phyloP scores from a whole-genome alignment of 2,113 vertebrate genomes.

The Equus quagga region DNA sequence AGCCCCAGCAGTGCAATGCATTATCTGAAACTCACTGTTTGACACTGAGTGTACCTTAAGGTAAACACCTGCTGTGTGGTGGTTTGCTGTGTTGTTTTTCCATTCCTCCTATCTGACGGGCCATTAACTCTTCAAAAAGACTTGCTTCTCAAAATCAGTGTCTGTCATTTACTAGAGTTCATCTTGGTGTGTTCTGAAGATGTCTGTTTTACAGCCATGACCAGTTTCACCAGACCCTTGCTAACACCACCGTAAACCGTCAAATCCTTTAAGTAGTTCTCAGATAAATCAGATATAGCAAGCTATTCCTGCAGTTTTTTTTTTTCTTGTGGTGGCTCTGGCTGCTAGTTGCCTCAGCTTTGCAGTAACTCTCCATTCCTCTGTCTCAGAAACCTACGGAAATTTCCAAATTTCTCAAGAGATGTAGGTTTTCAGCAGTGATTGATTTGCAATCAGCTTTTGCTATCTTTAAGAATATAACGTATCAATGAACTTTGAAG shows the following conservation, averaged over 20 bases:
- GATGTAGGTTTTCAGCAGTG: not conserved
- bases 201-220: not conserved
- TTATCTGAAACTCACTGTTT: not conserved
- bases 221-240: not conserved
- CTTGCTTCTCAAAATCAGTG: not conserved
- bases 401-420: not conserved
- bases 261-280: not conserved
- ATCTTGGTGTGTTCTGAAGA: not conserved
- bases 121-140: not conserved
- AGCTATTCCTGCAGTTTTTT: not conserved
- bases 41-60: not conserved
- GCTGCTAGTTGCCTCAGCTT: not conserved
- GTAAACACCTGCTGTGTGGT: not conserved
- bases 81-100: not conserved
- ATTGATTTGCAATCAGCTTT: not conserved
- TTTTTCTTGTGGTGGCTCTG: not conserved
- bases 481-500: not conserved
- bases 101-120: not conserved
- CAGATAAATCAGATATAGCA: not conserved
- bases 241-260: not conserved
- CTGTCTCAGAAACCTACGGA: not conserved
- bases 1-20: not conserved
- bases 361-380: not conserved
- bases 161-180: not conserved
- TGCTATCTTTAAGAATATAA: not conserved